Evolutionary conservation across 64 coral and sea anemone species (phyloP), one percentile per base, ranked within the genome.

Genomic region (Pocillopora damicornis): DNA sequence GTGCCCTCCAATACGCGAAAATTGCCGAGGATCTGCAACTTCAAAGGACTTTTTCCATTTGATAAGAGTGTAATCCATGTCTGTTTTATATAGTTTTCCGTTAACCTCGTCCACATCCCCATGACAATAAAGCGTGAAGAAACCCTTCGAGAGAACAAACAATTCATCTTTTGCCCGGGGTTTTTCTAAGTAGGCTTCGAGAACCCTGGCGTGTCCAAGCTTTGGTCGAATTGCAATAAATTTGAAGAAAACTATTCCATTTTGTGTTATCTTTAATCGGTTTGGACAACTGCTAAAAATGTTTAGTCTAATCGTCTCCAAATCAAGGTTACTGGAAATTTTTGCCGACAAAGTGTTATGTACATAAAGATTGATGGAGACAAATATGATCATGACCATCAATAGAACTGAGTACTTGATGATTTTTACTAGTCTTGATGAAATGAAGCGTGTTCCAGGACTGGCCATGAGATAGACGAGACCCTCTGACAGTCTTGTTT

Each of bases 51-150:
- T 18, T 7, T 30, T 37, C 84, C 84, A 87, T 25, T 20, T 14
- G 8, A 22, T 11, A 59, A 87, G 59, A 1, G 11, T 22, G 22
- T 75, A 26, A 25, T 75, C 17, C 6, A 1, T 20, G 13, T 59
- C 36, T 51, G 73, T 20, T 56, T 57, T 36, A 20, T 75, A 38
- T 58, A 87, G 26, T 45, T 74, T 87, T 22, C 30, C 22, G 4
- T 75, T 30, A 12, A 25, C 84, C 60, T 58, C 26, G 38, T 87
- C 9, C 37, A 75, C 35, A 87, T 87, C 84, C 6, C 67, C 25
- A 37, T 73, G 45, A 23, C 84, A 87, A n/a, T 87, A 87, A 20
- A 87, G 18, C 5, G 84, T 87, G 51, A 87, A 87, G 73, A 87
- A 87, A 22, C 84, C 84, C 60, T 75, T 87, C 2, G 74, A 22